Conservation (phyloP, 2,888 invertebrate genomes). For the Apamea epomidion region DNA sequence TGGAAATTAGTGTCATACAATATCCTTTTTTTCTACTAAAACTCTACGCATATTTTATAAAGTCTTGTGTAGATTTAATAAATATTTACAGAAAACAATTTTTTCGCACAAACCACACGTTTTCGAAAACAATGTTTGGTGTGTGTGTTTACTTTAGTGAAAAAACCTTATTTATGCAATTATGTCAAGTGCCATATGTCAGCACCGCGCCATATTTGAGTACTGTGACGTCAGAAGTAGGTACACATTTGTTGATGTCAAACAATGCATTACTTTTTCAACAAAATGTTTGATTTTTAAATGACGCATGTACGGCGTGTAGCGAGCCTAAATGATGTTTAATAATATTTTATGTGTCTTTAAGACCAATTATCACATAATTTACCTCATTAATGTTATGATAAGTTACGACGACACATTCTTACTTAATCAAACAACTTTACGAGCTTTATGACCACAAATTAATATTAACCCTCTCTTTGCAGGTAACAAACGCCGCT, state of each 20-base stretch:
- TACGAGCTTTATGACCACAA: slow-evolving; percentile 51
- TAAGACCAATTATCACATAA: slow-evolving; percentile 1
- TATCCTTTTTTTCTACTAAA: neutral
- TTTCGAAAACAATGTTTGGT: neutral
- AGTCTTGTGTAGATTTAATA: slow-evolving; percentile 12
- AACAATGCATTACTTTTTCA: slow-evolving; percentile 52
- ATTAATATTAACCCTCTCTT: slow-evolving; percentile 61
- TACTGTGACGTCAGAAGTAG: slow-evolving; percentile 31
- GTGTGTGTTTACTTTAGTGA: slow-evolving; percentile 10
- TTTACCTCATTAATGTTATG: slow-evolving; percentile 2
- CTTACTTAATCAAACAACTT: slow-evolving; percentile 35
- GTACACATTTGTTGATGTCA: slow-evolving; percentile 39
- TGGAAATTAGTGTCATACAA: neutral
- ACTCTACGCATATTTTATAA: neutral
- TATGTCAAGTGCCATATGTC: slow-evolving; percentile 35
- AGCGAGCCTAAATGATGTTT: neutral
- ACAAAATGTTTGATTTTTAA: slow-evolving; percentile 28
- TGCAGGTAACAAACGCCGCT: slow-evolving; percentile 68
- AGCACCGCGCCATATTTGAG: slow-evolving; percentile 46
- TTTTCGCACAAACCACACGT: neutral
- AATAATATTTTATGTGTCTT: neutral
- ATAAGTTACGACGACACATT: slow-evolving; percentile 22
- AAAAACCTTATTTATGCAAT: slow-evolving; percentile 36
- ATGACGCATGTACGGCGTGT: neutral
- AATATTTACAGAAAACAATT: slow-evolving; percentile 39